Evolutionary conservation across 2,888 invertebrate genomes (phyloP).

Genomic region (Busseola fusca): DNA sequence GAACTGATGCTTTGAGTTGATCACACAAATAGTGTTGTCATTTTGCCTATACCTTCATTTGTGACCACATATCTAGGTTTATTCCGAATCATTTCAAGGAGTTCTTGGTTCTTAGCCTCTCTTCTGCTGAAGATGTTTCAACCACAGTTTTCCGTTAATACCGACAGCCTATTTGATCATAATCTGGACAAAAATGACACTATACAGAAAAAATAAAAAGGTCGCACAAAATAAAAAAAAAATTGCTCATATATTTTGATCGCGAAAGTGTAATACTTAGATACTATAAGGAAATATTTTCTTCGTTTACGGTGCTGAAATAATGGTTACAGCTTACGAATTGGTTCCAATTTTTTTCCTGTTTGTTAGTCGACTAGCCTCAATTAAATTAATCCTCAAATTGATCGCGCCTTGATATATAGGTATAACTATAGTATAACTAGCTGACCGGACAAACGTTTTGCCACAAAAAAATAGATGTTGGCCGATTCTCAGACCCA

Average conservation of each 20-base stretch:
- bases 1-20: slow-evolving; percentile 17
- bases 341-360: too few species aligned
- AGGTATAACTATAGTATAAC: too few species aligned
- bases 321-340: too few species aligned
- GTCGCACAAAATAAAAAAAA: too few species aligned
- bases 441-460: too few species aligned
- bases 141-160: not conserved
- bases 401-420: not conserved
- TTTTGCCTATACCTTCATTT: not conserved
- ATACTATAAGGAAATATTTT: too few species aligned
- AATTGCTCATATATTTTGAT: not conserved
- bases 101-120: not conserved
- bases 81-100: not conserved
- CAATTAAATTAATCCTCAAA: not conserved
- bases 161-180: not conserved
- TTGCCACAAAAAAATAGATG: too few species aligned
- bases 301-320: too few species aligned
- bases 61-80: not conserved
- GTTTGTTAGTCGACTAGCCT: not conserved
- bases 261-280: too few species aligned
- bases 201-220: not conserved
- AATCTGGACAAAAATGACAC: not conserved
- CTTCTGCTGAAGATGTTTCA: not conserved
- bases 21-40: not conserved
- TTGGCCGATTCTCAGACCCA: too few species aligned